Conservation (phyloP, 2,888 invertebrate species). For the Drosophila neutralis region DNA sequence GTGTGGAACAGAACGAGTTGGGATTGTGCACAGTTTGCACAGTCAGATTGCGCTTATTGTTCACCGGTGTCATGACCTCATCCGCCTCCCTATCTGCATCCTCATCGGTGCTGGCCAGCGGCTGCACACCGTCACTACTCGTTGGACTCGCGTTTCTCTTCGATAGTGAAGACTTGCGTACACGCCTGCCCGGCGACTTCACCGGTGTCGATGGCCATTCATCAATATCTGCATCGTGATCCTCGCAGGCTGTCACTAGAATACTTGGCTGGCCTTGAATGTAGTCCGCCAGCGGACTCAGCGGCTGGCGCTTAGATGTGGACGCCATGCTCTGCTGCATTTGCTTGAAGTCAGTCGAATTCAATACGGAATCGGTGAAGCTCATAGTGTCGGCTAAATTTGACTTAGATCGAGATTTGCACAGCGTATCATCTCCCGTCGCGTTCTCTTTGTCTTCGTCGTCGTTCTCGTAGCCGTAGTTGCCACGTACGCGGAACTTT, state of each 20-base stretch:
- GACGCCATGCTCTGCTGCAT: constrained; percentile 62
- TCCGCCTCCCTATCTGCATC: constrained; percentile 35
- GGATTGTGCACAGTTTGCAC: constrained; percentile 12
- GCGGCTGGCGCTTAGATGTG: constrained; percentile 64
- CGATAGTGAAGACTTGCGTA: constrained; percentile 74
- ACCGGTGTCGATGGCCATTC: constrained; percentile 80
- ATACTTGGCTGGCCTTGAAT: constrained; percentile 45
- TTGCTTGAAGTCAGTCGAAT: constrained; percentile 75
- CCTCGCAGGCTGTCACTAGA: constrained; percentile 49
- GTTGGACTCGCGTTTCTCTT: constrained; percentile 51
- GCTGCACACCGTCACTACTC: constrained; percentile 57
- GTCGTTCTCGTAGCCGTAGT: constrained; percentile 27
- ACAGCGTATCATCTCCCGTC: constrained; percentile 47
- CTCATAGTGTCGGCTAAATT: constrained; percentile 78
- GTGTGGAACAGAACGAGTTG: constrained; percentile 77
- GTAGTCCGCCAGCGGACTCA: constrained; percentile 74
- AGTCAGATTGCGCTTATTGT: constrained; percentile 42
- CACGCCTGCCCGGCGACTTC: constrained; percentile 63
- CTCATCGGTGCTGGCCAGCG: constrained; percentile 52
- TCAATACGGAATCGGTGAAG: constrained; percentile 82
- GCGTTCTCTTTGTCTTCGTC: constrained; percentile 76
- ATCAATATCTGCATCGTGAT: constrained; percentile 79
- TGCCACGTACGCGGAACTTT: constrained; percentile 57
- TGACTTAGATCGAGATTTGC: constrained; percentile 41
- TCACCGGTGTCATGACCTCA: constrained; percentile 67